These are phyloP conservation scores for Lepidocyrtoides sp. DNA, from an alignment of 2,888 invertebrate species.

Conservation along the genomic window DNA sequence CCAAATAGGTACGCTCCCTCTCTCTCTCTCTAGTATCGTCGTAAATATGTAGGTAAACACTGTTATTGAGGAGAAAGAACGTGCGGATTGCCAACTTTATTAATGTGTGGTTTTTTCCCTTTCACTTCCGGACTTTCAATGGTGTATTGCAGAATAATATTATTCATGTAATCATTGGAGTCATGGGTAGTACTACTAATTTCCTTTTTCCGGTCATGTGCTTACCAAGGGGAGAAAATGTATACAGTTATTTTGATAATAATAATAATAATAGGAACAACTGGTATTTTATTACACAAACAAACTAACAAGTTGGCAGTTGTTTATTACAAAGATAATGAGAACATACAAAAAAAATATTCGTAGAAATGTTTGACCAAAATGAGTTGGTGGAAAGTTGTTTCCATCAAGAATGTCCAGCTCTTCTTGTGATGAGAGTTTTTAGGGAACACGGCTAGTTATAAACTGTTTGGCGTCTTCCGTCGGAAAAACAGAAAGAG, in stretches of 20 bases:
- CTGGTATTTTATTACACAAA: not conserved
- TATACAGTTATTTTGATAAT: not conserved
- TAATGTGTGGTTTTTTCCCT: conserved; percentile 48
- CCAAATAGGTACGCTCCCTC: no score
- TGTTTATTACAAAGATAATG: not conserved
- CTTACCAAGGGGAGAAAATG: not conserved
- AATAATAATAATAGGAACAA: no score
- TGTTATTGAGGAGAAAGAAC: conserved; percentile 50
- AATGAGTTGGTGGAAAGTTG: not conserved
- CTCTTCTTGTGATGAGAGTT: conserved; percentile 30
- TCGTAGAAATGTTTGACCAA: no score
- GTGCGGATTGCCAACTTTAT: conserved; percentile 62
- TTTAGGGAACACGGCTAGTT: no score
- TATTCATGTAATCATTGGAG: conserved; percentile 53
- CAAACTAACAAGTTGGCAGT: not conserved
- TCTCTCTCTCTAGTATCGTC: not conserved
- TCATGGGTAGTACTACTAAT: conserved; percentile 46
- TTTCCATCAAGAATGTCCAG: no score
- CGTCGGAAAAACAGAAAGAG: conserved; percentile 25
- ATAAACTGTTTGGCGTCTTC: conserved; percentile 17
- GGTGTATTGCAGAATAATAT: conserved; percentile 30
- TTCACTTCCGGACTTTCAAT: conserved; percentile 59
- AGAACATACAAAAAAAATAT: not conserved
- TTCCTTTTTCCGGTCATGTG: conserved; percentile 57
- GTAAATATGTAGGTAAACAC: conserved; percentile 36